These are phyloP conservation scores for Dolomedes plantarius DNA, from an alignment of 2,888 invertebrate genomes.

Conservation along the genomic window DNA sequence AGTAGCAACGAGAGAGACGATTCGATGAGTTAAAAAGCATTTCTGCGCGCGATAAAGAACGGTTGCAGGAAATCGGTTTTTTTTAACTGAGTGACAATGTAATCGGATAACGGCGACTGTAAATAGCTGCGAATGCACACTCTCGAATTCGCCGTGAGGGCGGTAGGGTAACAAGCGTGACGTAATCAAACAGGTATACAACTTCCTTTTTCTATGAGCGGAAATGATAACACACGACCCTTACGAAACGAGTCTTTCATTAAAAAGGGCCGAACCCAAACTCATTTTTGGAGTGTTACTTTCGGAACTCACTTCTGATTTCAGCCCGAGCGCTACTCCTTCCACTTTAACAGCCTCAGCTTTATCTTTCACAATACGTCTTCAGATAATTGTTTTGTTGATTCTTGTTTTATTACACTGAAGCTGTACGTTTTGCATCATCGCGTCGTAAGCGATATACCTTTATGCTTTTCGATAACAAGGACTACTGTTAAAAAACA, in stretches of 20 bases:
- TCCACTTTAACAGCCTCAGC: too few relatives aligned
- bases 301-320: too few relatives aligned
- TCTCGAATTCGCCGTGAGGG: constrained; percentile 37
- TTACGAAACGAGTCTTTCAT: neutral
- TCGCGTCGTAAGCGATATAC: too few relatives aligned
- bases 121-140: constrained; percentile 61
- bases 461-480: too few relatives aligned
- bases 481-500: too few relatives aligned
- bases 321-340: too few relatives aligned
- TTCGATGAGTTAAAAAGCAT: constrained; percentile 55
- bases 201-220: constrained; percentile 48
- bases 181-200: constrained; percentile 69
- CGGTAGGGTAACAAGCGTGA: constrained; percentile 42
- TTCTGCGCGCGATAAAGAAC: constrained; percentile 51
- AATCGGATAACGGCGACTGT: constrained; percentile 69
- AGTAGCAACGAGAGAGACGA: constrained; percentile 24
- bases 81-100: constrained; percentile 59
- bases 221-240: constrained; percentile 38
- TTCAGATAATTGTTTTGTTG: too few relatives aligned
- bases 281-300: neutral
- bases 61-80: constrained; percentile 63
- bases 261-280: neutral
- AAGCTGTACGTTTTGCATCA: too few relatives aligned
- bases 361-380: too few relatives aligned
- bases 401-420: too few relatives aligned